Conservation (phyloP, 2,888 invertebrate species). For the Temnothorax ravouxi region DNA sequence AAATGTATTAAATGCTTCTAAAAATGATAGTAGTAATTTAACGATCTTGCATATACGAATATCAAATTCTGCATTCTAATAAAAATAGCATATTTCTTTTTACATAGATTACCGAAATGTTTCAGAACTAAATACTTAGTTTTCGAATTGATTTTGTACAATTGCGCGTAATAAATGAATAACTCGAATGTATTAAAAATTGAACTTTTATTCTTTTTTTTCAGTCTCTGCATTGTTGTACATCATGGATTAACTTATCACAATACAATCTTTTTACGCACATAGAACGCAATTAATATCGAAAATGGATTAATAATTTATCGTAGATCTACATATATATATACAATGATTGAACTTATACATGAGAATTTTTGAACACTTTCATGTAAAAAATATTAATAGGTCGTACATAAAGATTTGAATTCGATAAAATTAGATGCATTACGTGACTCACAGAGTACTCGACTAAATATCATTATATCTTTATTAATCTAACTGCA, state of each 20-base stretch:
- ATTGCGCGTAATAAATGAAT: conserved; percentile 52
- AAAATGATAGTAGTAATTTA: conserved; percentile 36
- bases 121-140: conserved; percentile 10
- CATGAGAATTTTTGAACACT: conserved; percentile 9
- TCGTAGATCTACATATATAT: conserved; percentile 33
- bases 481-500: conserved; percentile 52
- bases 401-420: conserved; percentile 20
- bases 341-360: conserved; percentile 37
- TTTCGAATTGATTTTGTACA: conserved; percentile 43
- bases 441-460: conserved; percentile 35
- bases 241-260: conserved; percentile 60
- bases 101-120: neutral
- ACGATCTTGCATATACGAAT: conserved; percentile 33
- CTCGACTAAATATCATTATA: conserved; percentile 34
- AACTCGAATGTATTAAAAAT: conserved; percentile 56
- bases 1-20: conserved; percentile 39
- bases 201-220: conserved; percentile 62
- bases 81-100: conserved; percentile 14
- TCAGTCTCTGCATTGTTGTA: conserved; percentile 69
- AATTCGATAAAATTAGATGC: conserved; percentile 46
- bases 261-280: conserved; percentile 51
- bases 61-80: conserved; percentile 34
- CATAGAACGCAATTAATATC: conserved; percentile 30
- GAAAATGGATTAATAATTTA: conserved; percentile 44
- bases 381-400: conserved; percentile 42